A percentile compares a stretch with the other conserved stretches of the same genome.
Conservation (phyloP, 30 jellyfish, hydroid and myxozoan genomes). For the Phacellophora camtschatica region DNA sequence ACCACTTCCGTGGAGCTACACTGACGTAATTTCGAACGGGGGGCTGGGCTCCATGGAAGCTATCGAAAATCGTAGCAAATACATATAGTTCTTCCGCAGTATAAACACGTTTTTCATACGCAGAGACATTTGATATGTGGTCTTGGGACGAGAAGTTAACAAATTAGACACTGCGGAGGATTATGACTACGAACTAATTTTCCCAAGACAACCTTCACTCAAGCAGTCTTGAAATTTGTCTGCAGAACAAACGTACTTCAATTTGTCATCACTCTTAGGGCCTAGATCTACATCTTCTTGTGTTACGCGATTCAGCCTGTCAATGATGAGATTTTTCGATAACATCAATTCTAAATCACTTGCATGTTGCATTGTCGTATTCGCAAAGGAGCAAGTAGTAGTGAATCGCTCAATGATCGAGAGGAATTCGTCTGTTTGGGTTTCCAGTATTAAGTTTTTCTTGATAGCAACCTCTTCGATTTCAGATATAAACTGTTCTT, state of each 20-base stretch:
- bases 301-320: not conserved
- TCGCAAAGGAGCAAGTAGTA: conserved; percentile 12
- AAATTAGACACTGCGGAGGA: too few species aligned
- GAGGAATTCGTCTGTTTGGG: conserved; percentile 2
- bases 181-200: too few species aligned
- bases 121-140: too few species aligned
- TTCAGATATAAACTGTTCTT: not conserved
- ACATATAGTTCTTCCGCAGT: too few species aligned
- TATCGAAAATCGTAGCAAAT: too few species aligned
- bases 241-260: not conserved
- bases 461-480: conserved; percentile 6
- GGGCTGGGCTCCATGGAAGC: too few species aligned
- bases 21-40: too few species aligned
- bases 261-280: conserved; percentile 3
- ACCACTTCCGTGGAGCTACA: too few species aligned
- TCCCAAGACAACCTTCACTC: not conserved
- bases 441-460: not conserved
- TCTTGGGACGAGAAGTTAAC: too few species aligned
- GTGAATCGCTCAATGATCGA: not conserved
- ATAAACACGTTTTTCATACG: too few species aligned
- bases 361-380: not conserved
- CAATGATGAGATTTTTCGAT: not conserved
- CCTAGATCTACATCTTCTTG: not conserved
- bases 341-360: conserved; percentile 34
- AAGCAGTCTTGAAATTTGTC: not conserved